Conservation (phyloP, 2,113 vertebrate species). For the Syngnathus floridae region DNA sequence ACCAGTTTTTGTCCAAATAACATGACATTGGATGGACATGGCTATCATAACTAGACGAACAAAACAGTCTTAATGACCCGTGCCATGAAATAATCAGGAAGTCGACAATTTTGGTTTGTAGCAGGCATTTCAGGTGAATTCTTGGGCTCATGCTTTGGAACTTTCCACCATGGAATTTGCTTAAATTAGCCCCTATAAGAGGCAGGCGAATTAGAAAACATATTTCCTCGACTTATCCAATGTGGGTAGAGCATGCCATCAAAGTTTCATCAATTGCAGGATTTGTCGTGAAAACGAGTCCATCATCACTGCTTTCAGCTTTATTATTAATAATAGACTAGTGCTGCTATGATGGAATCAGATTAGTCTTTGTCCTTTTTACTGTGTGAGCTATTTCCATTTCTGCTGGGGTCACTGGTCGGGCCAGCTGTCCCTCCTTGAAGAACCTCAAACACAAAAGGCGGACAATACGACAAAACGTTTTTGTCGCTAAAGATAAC, state of each 20-base stretch:
- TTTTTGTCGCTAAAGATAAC: constrained; percentile 4
- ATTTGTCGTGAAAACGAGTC: no score
- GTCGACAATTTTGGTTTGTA: neutral
- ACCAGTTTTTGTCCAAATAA: no score
- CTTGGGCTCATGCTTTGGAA: no score
- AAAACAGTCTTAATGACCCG: neutral
- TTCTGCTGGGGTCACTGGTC: constrained; percentile 11
- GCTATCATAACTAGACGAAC: neutral
- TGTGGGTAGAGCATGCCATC: no score
- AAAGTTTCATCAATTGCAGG: no score
- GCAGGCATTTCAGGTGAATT: neutral
- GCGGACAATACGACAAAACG: neutral
- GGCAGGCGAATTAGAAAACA: no score
- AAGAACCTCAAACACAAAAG: neutral
- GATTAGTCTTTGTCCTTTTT: constrained; percentile 25
- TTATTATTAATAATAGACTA: neutral
- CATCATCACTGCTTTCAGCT: no score
- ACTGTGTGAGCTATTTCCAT: constrained; percentile 26
- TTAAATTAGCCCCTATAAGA: no score
- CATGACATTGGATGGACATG: no score
- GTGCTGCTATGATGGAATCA: neutral
- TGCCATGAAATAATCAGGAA: no score
- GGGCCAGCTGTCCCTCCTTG: neutral
- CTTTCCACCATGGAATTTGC: neutral
- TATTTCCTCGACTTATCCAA: no score